Base-by-base conservation (phyloP, 2,113 vertebrate genomes). In the Microcebus griseorufus region DNA sequence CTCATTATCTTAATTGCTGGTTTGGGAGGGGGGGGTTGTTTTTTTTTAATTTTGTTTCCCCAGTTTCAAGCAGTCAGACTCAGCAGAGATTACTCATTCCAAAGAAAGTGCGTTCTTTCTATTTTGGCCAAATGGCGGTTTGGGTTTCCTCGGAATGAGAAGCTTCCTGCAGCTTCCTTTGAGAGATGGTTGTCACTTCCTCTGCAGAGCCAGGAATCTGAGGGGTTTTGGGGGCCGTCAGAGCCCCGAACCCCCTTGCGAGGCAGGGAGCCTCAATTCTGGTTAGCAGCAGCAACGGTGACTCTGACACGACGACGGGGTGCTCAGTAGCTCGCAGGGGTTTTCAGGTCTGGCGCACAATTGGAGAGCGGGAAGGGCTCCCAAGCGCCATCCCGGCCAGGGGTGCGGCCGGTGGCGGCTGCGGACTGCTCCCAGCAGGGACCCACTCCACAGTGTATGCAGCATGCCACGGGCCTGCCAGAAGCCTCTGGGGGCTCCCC, bases 91-190 rank as follows among this genome's bases (percentile, higher is more conserved):
- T 88, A 96, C 85, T 96, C 91, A 95, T 82, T 90, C 37, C 27
- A 51, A 84, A 85, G 65, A 84, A 75, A 83, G 32, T 13, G 34
- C 1, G 51, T 34, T 91, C 72, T 69, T 75, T 55, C 94, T 94
- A 81, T 96, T 96, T 89, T 93, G 82, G 88, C 96, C 88, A 90
- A 86, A 73, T 34, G 78, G 95, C 81, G 88, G 72, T 82, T 94
- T 94, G 94, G 27, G n/a, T 70, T 96, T 96, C 27, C 84, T 96
- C 27, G 80, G 94, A 96, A 75, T 55, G 42, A 87, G 27, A 91
- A 27, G 22, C 39, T 93, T 60, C 92, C 78, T 95, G 58, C 0
- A 0, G 51, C 29, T 92, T 76, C 84, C 62, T 94, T 67, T 90
- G 88, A 69, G 58, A 96, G 39, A 62, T 65, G 55, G 11, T 60